These are phyloP conservation scores for Champsocephalus esox DNA, from an alignment of 2,797 vertebrate species.

Conservation along the genomic window DNA sequence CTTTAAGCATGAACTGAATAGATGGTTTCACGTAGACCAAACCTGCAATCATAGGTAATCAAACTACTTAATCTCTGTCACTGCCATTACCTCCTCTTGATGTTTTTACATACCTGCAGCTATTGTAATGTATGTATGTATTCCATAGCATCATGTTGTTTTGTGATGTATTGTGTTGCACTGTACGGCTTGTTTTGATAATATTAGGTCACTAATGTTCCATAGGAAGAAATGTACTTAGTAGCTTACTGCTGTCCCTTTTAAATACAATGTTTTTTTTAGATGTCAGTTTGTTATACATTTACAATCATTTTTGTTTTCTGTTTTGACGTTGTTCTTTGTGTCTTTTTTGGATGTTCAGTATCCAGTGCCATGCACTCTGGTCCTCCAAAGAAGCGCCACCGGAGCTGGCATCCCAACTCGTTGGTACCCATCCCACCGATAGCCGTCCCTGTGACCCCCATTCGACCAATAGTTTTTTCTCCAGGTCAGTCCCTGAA, in stretches of 20 bases:
- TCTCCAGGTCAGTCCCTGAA: conserved; percentile 86
- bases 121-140: not conserved
- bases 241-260: not conserved
- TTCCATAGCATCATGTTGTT: not conserved
- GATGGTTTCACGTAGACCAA: not conserved
- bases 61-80: too few relatives aligned
- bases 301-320: not conserved
- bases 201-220: not conserved
- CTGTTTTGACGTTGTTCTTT: not conserved
- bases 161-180: not conserved
- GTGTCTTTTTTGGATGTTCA: conserved; percentile 40
- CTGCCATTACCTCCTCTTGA: not conserved
- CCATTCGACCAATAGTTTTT: conserved; percentile 88
- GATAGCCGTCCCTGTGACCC: conserved; percentile 87
- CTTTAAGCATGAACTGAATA: too few relatives aligned
- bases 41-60: not conserved
- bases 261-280: not conserved
- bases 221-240: not conserved
- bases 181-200: not conserved
- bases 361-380: conserved; percentile 87
- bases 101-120: not conserved
- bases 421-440: conserved; percentile 86
- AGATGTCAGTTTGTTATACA: not conserved
- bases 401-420: conserved; percentile 94
- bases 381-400: conserved; percentile 97